Conservation (phyloP, 2,888 invertebrate species). For the Tenthredo notha region DNA sequence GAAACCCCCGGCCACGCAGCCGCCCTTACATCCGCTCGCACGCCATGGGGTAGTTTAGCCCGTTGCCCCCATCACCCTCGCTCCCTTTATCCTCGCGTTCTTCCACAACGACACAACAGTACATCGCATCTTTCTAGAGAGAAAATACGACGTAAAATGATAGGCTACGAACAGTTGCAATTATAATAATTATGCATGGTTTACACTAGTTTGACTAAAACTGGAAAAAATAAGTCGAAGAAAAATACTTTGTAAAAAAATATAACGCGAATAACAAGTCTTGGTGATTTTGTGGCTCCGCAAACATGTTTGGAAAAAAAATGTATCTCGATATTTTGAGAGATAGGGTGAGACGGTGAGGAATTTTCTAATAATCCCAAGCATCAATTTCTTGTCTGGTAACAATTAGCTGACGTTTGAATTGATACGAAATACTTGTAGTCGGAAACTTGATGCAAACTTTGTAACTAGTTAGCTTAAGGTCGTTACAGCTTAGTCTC, state of each 20-base stretch:
- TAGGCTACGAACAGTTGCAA: neutral
- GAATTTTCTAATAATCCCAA: conserved; percentile 51
- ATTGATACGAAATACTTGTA: conserved; percentile 68
- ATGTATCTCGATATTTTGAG: conserved; percentile 1
- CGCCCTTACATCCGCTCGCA: conserved; percentile 74
- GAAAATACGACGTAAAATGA: conserved; percentile 24
- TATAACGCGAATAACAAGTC: neutral
- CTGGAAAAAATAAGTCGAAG: neutral
- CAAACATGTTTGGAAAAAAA: conserved; percentile 23
- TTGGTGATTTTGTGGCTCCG: no score
- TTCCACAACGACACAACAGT: conserved; percentile 47
- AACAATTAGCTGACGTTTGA: conserved; percentile 73
- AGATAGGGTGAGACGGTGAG: neutral
- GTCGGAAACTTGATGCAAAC: conserved; percentile 68
- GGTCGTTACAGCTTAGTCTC: conserved; percentile 45
- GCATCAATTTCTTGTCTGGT: conserved; percentile 72
- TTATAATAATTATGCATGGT: conserved; percentile 19
- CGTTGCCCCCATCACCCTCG: conserved; percentile 64
- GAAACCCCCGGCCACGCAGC: conserved; percentile 57
- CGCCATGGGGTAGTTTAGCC: conserved; percentile 76
- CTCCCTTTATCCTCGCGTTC: conserved; percentile 53
- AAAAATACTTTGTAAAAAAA: neutral
- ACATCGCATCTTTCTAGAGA: conserved; percentile 44
- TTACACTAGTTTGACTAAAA: neutral
- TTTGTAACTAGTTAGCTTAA: conserved; percentile 67